Base-by-base conservation (phyloP, 2,113 vertebrate species). In the Ictalurus furcatus region DNA sequence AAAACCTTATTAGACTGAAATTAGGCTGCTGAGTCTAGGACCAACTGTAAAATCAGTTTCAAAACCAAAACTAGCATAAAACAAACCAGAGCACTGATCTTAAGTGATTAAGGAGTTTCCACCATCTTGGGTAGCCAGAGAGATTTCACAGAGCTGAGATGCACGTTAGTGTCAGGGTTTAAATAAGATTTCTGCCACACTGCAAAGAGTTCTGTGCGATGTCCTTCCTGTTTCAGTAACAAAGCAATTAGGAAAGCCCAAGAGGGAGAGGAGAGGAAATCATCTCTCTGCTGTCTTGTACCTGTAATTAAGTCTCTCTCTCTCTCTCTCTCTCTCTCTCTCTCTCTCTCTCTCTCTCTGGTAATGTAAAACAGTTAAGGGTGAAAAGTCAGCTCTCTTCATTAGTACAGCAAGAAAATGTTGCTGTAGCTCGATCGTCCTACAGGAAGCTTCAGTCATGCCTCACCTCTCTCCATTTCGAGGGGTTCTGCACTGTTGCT, bases 241-340 rank as follows among this genome's bases (percentile, higher is more conserved):
- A 90, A 71, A 79, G 74, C 89, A 90, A 90, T 90, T 92, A 90
- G 76, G 54, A 48, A 82, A 48, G 56, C 84, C 81, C 80, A 48
- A 81, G 82, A 86, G 91, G 48, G 76, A 85, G 37, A 90, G 59
- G 1, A 76, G 58, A 76, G 90, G 87, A 91, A 85, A 88, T 91
- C 37, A 37, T 65, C 54, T 81, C 67, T 85, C 28, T 30, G 34
- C 79, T 88, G 71, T 86, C 82, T 85, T 87, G 88, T 85, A 90
- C 91, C 84, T 90, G 71, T 92, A 92, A 92, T 92, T 92, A 92
- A 88, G 71, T 85, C 28, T 90, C 87, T 88, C 74, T n/a, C 80
- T 89, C 40, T 89, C 25, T 34, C 87, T 86, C 73, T 90, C 83
- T 86, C 37, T 89, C 25, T 25, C 84, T 83, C 61, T 40, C 85